Percentiles rank a stretch among this genome's conserved stretches.
Evolutionary conservation across 2,888 invertebrate species (phyloP).

Genomic region (Drosophila neotestacea): DNA sequence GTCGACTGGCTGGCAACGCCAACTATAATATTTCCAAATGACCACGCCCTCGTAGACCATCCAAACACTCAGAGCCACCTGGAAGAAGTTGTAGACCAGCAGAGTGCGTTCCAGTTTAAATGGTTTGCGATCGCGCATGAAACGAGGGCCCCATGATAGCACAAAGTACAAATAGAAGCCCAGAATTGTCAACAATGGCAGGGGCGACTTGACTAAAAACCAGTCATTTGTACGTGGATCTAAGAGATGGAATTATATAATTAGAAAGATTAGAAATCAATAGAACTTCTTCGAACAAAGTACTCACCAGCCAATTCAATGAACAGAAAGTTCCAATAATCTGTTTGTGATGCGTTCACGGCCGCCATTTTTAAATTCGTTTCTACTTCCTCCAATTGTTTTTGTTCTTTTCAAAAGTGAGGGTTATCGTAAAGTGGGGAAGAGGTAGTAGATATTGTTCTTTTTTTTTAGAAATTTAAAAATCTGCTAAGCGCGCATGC

Average conservation of each 20-base stretch:
- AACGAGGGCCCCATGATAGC: conserved; percentile 91
- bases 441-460: neutral
- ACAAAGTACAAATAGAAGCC: conserved; percentile 90
- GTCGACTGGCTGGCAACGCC: conserved; percentile 97
- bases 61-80: conserved; percentile 93
- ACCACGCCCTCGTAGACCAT: conserved; percentile 90
- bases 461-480: conserved; percentile 55
- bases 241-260: conserved; percentile 60
- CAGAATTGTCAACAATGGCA: conserved; percentile 89
- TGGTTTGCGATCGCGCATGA: conserved; percentile 95
- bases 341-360: conserved; percentile 87
- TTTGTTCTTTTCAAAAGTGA: conserved; percentile 5
- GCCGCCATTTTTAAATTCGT: conserved; percentile 85
- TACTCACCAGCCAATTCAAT: conserved; percentile 88
- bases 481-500: conserved; percentile 72
- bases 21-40: conserved; percentile 91
- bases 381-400: conserved; percentile 31
- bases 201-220: conserved; percentile 89
- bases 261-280: neutral
- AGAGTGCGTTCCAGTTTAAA: conserved; percentile 92
- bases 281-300: neutral
- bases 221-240: conserved; percentile 89
- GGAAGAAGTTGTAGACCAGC: conserved; percentile 94
- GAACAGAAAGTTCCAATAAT: conserved; percentile 88
- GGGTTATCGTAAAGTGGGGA: neutral